Evolutionary conservation across 2,113 vertebrate genomes (phyloP), one percentile per base, ranked within the genome.

Genomic region (Tenebrosternarchus preto): DNA sequence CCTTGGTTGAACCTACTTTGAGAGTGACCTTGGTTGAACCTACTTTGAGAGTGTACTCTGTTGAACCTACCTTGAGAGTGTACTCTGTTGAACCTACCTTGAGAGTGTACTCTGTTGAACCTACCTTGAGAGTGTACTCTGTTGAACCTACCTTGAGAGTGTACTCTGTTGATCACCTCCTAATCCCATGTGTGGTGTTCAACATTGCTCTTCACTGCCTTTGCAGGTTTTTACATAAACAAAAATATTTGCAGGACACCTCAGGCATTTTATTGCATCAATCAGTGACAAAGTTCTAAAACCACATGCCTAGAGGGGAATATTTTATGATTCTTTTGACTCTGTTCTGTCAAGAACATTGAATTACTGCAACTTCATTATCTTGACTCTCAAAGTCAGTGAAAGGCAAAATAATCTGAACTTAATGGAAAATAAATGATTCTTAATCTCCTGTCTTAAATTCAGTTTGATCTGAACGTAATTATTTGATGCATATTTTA

Each of bases 31-130:
- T n/a, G n/a, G n/a, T 89, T 91, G 90, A 83, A 88, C 86, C 87
- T 84, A 43, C 56, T 12, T 50, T 12, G n/a, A 19, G n/a, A n/a
- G n/a, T n/a, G n/a, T 93, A 92, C 91, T 91, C 92, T 92, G 90
- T 91, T 91, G 90, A 83, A 88, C 86, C 87, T 84, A 43, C 56
- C 12, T 50, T 12, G n/a, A 19, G n/a, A n/a, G n/a, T n/a, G n/a
- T 93, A 92, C 91, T 91, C 92, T 92, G 90, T 91, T 91, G 90
- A 83, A 88, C 86, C 87, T 84, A 43, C 56, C 12, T 50, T 12
- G n/a, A 19, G n/a, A n/a, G n/a, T n/a, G n/a, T 93, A 92, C 91
- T 91, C 92, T 92, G 90, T 91, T 91, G 90, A 83, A 88, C 86
- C 87, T 84, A 43, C 56, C 12, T 50, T 12, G n/a, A 19, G n/a